These are phyloP conservation scores for Zingel zingel DNA, from an alignment of 2,113 vertebrate genomes.

Conservation along the genomic window DNA sequence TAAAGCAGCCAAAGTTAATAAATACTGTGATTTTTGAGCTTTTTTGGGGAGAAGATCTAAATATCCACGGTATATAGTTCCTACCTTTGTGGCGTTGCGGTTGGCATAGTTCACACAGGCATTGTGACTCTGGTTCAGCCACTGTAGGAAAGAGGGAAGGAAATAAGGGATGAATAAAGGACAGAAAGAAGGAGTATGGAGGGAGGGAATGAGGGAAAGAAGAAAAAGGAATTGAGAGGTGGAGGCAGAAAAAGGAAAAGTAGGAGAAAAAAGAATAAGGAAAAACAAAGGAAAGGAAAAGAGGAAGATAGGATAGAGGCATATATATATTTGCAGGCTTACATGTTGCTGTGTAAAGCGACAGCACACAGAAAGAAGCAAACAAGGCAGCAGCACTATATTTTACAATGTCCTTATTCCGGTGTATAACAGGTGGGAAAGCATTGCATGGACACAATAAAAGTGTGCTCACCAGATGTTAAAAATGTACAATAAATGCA, in stretches of 20 bases:
- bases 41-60: not conserved
- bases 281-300: not conserved
- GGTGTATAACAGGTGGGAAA: not conserved
- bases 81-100: conserved; percentile 97
- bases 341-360: not conserved
- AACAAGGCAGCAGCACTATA: conserved; percentile 7
- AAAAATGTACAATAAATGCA: conserved; percentile 54
- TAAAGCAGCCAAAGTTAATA: not conserved
- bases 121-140: conserved; percentile 99
- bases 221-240: no score
- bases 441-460: conserved; percentile 20
- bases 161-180: not conserved
- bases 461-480: conserved; percentile 27
- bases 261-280: not conserved
- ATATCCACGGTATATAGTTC: not conserved
- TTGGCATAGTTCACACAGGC: conserved; percentile 99
- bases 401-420: conserved; percentile 4
- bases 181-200: not conserved
- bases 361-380: not conserved
- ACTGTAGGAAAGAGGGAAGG: conserved; percentile 81
- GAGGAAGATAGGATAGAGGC: not conserved
- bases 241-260: not conserved
- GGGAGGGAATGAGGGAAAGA: not conserved
- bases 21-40: not conserved
- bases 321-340: not conserved